Base-by-base conservation (phyloP, 2,888 invertebrate genomes). In the Apamea epomidion region DNA sequence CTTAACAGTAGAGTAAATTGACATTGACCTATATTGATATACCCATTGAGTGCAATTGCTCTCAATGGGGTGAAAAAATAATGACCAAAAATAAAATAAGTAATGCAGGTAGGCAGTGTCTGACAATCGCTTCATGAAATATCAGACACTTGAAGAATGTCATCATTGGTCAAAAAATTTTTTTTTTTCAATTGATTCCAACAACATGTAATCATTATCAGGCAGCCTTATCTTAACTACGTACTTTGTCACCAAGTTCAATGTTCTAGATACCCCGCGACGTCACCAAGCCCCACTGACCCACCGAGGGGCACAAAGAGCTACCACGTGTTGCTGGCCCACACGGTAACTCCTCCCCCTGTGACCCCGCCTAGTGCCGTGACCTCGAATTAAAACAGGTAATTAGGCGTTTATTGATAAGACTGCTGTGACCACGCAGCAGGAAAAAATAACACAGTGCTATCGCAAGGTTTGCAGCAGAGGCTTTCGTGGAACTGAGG, bases 241-340 rank as follows among this genome's bases (percentile, higher is more conserved):
- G 54, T 68, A 72, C 42, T 78, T 69, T 70, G 68, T 54, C 51
- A 54, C 21, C 85, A 87, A 87, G 85, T 86, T 86, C 85, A 86
- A 84, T 78, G 87, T 77, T 75, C 84, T 75, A 77, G 85, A 85
- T 85, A 87, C 16, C n/a, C 6, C 37, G 8, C 12, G 42, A 72
- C 64, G 65, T 71, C 74, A 62, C 62, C 16, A n/a, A 73, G 77
- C 45, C 77, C 79, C 45, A 84, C 25, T 86, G 75, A 84, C 87
- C 87, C 77, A 78, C 67, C 68, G 72, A 25, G 67, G 62, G 37
- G n/a, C 74, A 87, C 74, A 78, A 58, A 78, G 70, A 58, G 1
- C 78, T 42, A 37, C 85, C 89, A 88, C 88, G 80, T 86, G 88
- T 88, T 88, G 83, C 69, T 42, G 65, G 42, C 58, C 65, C 58